Evolutionary conservation across 92 coral and sea anemone genomes (phyloP), one percentile per base, ranked within the genome.

Genomic region (Actinostola sp.): DNA sequence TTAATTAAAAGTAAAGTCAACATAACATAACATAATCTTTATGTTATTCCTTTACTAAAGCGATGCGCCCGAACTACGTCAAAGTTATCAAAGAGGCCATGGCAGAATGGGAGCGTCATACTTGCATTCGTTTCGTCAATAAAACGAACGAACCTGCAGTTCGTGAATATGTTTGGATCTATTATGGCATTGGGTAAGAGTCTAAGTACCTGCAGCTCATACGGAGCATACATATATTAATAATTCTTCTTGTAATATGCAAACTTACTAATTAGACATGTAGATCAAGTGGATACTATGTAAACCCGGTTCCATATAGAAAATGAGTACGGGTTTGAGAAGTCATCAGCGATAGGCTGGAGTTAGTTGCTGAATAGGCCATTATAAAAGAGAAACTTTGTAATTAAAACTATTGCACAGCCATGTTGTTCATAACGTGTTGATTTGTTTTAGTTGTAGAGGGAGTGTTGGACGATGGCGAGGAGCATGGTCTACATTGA

Each of bases 101-200:
- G 89, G 75, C 64, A 34, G 88, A 82, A 36, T 90, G 96, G 96
- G 92, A 90, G 78, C 67, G 68, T 29, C 54, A 34, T 3, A 86
- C 96, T 0, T 90, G 96, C 56, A 58, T 90, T 20, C 76, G 63
- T 54, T 90, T 90, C 57, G 60, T 86, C 17, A 21, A 75, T 17
- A 72, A 74, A 52, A 86, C 86, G 23, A 66, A 44, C 39, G 49
- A 67, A 62, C 27, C 26, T 27, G 60, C 73, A 2, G 20, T 35
- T 19, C 56, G 59, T 8, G 69, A 72, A 60, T 82, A 73, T 50
- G 85, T 73, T 25, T 31, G 32, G 4, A 69, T 78, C 45, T 43
- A 58, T 33, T 78, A 86, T 63, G 89, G 81, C 10, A 2, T 8
- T 1, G 78, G 68, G 71, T 39, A 87, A 85, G 95, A n/a, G n/a